phyloP scores from a whole-genome alignment of 2,888 invertebrate genomes.

The Epirrhoe tristata region DNA sequence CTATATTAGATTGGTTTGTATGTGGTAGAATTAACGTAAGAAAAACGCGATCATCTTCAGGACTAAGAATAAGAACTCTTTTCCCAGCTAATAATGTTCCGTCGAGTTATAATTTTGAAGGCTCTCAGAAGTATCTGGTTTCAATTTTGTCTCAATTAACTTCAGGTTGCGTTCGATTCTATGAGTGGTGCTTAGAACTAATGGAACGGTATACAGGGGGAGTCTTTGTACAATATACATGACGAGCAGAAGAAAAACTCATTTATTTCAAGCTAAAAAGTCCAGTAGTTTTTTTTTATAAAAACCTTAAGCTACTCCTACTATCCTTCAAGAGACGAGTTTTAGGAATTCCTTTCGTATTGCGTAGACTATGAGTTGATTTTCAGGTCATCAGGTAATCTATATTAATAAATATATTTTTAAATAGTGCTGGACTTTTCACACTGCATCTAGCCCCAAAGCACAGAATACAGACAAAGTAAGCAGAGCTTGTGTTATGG shows the following conservation, averaged over 20 bases:
- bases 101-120: constrained; percentile 51
- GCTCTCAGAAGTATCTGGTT: constrained; percentile 65
- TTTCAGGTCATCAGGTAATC: too few species aligned
- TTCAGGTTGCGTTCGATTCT: constrained; percentile 70
- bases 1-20: too few species aligned
- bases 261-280: neutral
- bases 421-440: too few species aligned
- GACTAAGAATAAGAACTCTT: constrained; percentile 15
- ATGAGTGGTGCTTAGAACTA: constrained; percentile 71
- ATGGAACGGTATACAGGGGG: constrained; percentile 60
- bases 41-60: constrained; percentile 1
- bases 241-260: neutral
- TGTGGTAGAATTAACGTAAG: too few species aligned
- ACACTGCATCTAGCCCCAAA: too few species aligned
- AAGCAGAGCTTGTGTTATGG: too few species aligned
- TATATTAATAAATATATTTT: too few species aligned
- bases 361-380: too few species aligned
- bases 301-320: too few species aligned
- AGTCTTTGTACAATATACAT: constrained; percentile 9
- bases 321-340: too few species aligned
- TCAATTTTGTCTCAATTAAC: constrained; percentile 75
- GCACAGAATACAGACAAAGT: too few species aligned
- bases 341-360: too few species aligned
- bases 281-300: neutral
- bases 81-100: constrained; percentile 36